A percentile compares a stretch with the other conserved stretches of the same genome.
phyloP scores from a whole-genome alignment of 2,888 invertebrate genomes.

The Rhamphomyia laevipes region DNA sequence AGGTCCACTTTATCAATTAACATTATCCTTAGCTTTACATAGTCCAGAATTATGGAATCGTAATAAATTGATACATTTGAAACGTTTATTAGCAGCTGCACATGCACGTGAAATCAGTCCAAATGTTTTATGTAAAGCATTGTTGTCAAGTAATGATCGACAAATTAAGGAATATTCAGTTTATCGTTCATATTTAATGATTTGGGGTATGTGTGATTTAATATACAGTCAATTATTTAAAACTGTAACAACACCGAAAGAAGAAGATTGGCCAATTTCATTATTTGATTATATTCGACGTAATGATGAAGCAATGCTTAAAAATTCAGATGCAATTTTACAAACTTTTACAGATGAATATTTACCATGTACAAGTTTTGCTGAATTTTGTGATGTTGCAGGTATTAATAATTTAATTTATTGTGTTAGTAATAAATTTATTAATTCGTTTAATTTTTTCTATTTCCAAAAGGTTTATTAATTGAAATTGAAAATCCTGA shows the following conservation, averaged over 20 bases:
- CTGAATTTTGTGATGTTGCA: conserved; percentile 86
- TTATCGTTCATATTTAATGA: conserved; percentile 77
- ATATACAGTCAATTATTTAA: conserved; percentile 79
- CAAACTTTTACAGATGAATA: conserved; percentile 76
- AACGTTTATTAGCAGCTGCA: conserved; percentile 61
- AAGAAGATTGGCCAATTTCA: conserved; percentile 80
- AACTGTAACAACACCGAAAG: conserved; percentile 60
- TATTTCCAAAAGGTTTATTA: conserved; percentile 25
- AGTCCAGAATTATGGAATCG: conserved; percentile 68
- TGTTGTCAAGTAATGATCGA: conserved; percentile 40
- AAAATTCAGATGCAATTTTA: conserved; percentile 75
- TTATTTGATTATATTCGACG: conserved; percentile 88
- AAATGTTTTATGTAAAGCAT: conserved; percentile 34
- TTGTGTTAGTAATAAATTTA: not conserved
- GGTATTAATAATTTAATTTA: conserved; percentile 38
- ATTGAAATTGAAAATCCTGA: conserved; percentile 34
- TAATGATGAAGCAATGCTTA: conserved; percentile 83
- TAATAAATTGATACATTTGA: conserved; percentile 57
- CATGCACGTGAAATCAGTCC: conserved; percentile 67
- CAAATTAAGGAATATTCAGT: conserved; percentile 57
- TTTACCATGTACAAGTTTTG: conserved; percentile 78
- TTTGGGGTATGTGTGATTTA: conserved; percentile 74
- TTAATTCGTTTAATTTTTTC: not conserved
- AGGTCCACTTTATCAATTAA: conserved; percentile 79
- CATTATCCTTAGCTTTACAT: conserved; percentile 67